Evolutionary conservation across 2,797 vertebrate genomes (phyloP).

Genomic region (Phoebastria nigripes): DNA sequence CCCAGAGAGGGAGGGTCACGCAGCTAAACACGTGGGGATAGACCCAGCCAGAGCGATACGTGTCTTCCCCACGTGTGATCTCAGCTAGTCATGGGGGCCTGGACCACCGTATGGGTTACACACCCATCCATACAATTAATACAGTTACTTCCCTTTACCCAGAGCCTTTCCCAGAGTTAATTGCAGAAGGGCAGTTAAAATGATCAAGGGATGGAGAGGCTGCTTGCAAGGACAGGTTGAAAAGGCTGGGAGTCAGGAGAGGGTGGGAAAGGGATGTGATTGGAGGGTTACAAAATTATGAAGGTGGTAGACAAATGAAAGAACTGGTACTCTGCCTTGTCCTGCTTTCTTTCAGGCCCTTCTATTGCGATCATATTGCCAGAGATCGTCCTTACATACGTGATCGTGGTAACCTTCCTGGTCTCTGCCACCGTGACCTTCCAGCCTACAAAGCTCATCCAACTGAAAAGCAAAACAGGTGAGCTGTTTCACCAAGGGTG

Average conservation of each 20-base stretch:
- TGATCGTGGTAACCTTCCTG: neutral
- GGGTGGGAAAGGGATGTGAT: neutral
- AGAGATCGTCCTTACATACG: neutral
- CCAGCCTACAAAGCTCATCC: neutral
- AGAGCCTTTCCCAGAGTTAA: neutral
- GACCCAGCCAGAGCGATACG: fast-evolving
- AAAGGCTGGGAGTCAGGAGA: neutral
- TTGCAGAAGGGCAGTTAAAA: neutral
- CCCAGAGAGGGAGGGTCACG: fast-evolving
- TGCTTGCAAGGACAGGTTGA: neutral
- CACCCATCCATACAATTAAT: fast-evolving
- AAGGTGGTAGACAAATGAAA: too few relatives aligned
- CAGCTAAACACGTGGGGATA: fast-evolving
- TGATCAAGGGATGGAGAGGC: neutral
- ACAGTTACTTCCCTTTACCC: neutral
- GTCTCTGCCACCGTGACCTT: neutral
- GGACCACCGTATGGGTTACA: fast-evolving
- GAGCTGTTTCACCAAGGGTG: neutral
- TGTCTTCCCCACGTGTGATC: neutral
- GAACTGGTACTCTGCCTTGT: neutral
- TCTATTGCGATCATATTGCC: slow-evolving; percentile 25
- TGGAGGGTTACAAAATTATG: fast-evolving
- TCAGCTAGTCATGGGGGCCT: neutral
- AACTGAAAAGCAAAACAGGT: slow-evolving; percentile 17
- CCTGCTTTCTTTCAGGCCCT: neutral